phyloP scores from a whole-genome alignment of 2,113 vertebrate species.

The Corythornis vintsioides region DNA sequence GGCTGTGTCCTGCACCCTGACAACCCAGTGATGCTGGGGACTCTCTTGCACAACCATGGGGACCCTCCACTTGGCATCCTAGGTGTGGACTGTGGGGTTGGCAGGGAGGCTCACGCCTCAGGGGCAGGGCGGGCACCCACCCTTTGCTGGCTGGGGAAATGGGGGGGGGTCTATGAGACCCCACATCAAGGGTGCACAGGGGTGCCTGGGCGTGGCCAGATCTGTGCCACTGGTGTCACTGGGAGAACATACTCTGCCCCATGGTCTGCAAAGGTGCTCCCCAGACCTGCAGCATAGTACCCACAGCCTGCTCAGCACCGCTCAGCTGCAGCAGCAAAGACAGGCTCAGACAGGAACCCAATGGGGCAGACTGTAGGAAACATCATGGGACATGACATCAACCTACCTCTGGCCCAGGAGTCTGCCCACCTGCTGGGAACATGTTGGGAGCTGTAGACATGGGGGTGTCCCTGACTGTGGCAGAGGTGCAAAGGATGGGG shows the following conservation, averaged over 20 bases:
- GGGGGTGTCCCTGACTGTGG: accelerated
- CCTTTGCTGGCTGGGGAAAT: neutral
- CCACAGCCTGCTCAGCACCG: accelerated
- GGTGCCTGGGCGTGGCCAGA: neutral
- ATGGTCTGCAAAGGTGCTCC: accelerated
- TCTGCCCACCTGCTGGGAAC: neutral
- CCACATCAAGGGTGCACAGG: neutral
- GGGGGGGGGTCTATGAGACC: neutral
- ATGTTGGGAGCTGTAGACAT: accelerated
- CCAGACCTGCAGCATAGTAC: accelerated
- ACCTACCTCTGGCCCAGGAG: accelerated
- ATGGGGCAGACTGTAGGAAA: accelerated
- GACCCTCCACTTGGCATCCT: neutral
- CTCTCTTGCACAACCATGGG: no score
- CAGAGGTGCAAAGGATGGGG: neutral
- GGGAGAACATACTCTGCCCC: neutral
- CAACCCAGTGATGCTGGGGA: accelerated
- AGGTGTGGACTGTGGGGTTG: neutral
- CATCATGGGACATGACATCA: accelerated
- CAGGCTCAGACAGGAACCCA: accelerated
- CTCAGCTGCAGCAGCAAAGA: accelerated
- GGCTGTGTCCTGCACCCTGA: neutral
- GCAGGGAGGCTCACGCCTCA: accelerated
- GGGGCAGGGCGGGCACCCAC: neutral
- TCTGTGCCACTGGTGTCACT: accelerated